phyloP scores from a whole-genome alignment of 2,113 vertebrate species.

The Calyptomena viridis region DNA sequence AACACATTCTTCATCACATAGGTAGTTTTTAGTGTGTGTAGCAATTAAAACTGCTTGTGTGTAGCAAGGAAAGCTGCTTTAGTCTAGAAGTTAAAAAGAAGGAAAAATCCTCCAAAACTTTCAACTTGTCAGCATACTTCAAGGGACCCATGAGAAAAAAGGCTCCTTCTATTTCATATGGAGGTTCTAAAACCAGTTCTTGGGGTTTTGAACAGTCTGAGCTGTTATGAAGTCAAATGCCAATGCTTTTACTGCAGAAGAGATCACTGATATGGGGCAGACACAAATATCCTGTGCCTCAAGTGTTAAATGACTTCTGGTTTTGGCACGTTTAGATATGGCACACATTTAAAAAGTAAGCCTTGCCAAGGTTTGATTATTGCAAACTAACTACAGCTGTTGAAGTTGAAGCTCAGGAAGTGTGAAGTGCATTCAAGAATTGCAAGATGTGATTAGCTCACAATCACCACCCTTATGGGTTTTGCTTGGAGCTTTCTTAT shows the following conservation, averaged over 20 bases:
- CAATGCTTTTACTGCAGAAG: not conserved
- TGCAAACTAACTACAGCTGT: slow-evolving; percentile 40
- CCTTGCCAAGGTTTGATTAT: slow-evolving; percentile 6
- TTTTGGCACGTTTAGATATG: not conserved
- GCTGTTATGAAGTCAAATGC: not conserved
- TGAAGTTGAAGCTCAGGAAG: slow-evolving; percentile 13
- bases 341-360: slow-evolving; percentile 14
- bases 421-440: not conserved
- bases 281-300: not conserved
- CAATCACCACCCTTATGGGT: not conserved
- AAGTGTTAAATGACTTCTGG: not conserved
- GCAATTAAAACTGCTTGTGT: not conserved
- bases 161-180: not conserved
- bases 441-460: not conserved
- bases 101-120: not conserved
- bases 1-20: not conserved
- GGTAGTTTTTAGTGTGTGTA: not conserved
- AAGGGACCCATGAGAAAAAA: not conserved
- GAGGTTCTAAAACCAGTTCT: not conserved
- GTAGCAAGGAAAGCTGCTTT: not conserved
- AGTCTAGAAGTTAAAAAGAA: not conserved
- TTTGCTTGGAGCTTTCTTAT: not conserved
- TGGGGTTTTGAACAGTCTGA: not conserved
- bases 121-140: not conserved
- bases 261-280: not conserved